These are phyloP conservation scores for Heteronetta atricapilla DNA, from an alignment of 2,113 vertebrate species.

Conservation along the genomic window DNA sequence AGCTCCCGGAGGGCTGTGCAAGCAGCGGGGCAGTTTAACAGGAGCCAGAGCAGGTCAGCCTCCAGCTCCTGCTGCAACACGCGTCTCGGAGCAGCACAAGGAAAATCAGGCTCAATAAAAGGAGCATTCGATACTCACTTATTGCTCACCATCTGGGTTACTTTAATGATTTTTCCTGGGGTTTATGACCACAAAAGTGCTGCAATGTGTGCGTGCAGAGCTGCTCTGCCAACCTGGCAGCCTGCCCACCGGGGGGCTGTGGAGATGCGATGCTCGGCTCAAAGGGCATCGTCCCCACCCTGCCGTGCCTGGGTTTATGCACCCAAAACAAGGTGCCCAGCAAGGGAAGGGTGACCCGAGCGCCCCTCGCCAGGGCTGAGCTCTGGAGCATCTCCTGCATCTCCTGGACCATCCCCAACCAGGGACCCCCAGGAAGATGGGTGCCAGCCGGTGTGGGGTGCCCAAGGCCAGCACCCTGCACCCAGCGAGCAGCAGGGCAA, in stretches of 20 bases:
- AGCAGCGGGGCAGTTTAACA: neutral
- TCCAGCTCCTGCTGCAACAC: neutral
- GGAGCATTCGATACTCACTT: neutral
- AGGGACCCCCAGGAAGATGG: neutral
- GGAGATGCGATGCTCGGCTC: neutral
- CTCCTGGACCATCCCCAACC: neutral
- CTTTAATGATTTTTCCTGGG: neutral
- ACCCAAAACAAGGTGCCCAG: neutral
- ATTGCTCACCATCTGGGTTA: neutral
- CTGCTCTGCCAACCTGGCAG: neutral
- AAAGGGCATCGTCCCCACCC: neutral
- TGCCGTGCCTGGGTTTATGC: neutral
- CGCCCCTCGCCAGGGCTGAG: neutral
- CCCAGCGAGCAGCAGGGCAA: neutral
- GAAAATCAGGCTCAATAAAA: neutral
- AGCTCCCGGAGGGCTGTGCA: neutral
- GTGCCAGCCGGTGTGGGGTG: too few relatives aligned
- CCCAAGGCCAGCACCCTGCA: neutral
- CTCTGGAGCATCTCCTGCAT: neutral
- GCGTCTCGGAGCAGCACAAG: fast-evolving
- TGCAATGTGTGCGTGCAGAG: neutral
- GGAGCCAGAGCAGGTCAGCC: neutral
- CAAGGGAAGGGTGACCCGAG: neutral
- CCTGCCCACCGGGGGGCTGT: neutral
- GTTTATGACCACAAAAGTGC: neutral